Conservation (phyloP, 2,113 vertebrate species). For the Balaeniceps rex region DNA sequence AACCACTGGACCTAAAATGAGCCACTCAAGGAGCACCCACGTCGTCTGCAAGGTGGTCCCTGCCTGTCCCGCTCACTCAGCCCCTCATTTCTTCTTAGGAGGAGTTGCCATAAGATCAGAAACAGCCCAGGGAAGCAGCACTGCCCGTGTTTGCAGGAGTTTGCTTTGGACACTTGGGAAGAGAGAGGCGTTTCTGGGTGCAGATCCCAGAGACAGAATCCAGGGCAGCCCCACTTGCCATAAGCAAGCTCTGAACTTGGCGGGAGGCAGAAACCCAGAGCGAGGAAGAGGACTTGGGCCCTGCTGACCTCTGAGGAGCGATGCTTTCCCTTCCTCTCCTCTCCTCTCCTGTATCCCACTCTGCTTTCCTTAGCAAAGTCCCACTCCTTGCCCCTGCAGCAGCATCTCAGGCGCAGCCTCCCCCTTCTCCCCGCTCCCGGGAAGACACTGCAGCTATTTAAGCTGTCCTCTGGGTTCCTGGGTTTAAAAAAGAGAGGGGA, state of each 20-base stretch:
- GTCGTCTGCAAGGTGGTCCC: background rate
- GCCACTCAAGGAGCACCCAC: background rate
- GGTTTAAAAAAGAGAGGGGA: background rate
- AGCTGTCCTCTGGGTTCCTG: background rate
- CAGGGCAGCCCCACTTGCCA: background rate
- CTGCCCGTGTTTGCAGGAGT: background rate
- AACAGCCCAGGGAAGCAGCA: background rate
- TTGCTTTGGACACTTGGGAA: background rate
- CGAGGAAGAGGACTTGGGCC: background rate
- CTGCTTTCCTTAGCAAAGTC: background rate
- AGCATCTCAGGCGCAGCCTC: background rate
- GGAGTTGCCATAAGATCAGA: background rate
- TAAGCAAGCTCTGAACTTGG: background rate
- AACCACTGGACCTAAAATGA: background rate
- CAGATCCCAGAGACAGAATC: background rate
- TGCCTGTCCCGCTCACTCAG: background rate
- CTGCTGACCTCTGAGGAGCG: rapidly evolving
- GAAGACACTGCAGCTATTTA: background rate
- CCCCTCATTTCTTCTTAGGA: background rate
- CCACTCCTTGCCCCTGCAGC: background rate
- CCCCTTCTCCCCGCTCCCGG: background rate
- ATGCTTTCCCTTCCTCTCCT: background rate
- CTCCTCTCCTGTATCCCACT: background rate
- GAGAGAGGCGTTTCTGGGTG: background rate
- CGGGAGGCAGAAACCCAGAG: background rate